Evolutionary conservation across 2,888 invertebrate genomes (phyloP).

Genomic region (Sialis lutaria): DNA sequence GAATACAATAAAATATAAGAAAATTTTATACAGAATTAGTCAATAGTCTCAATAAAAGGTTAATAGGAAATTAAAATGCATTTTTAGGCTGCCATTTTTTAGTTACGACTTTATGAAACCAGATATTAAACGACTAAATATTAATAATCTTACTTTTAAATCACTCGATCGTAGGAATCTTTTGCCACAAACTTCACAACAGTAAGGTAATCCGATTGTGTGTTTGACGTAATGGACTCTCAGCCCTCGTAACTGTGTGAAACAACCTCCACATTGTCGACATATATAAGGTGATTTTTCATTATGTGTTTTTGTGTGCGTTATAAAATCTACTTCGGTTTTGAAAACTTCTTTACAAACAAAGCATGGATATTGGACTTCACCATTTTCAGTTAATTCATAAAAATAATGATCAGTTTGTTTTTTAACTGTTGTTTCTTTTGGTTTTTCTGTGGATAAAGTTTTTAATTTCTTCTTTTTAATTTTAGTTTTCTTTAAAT

Average conservation of each 20-base stretch:
- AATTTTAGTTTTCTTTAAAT: no score
- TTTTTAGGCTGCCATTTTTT: no score
- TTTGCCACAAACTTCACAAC: background rate
- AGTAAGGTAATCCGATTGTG: background rate
- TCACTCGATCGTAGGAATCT: background rate
- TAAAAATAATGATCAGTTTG: background rate
- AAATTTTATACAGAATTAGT: no score
- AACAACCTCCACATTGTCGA: background rate
- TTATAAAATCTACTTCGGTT: background rate
- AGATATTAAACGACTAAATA: no score
- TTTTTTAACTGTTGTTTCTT: no score
- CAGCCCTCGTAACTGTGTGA: background rate
- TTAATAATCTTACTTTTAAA: background rate
- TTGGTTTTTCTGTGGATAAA: no score
- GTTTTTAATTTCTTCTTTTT: no score
- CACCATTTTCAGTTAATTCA: background rate
- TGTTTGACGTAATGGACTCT: background rate
- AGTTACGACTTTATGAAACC: no score
- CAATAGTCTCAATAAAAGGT: no score
- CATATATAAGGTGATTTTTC: background rate
- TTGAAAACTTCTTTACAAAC: background rate
- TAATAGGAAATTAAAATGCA: no score
- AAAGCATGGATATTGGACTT: background rate
- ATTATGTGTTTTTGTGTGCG: background rate
- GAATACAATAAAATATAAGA: no score